Evolutionary conservation across 1,140 invertebrate genomes (phyloP).

Genomic region (Melitaea cinxia): DNA sequence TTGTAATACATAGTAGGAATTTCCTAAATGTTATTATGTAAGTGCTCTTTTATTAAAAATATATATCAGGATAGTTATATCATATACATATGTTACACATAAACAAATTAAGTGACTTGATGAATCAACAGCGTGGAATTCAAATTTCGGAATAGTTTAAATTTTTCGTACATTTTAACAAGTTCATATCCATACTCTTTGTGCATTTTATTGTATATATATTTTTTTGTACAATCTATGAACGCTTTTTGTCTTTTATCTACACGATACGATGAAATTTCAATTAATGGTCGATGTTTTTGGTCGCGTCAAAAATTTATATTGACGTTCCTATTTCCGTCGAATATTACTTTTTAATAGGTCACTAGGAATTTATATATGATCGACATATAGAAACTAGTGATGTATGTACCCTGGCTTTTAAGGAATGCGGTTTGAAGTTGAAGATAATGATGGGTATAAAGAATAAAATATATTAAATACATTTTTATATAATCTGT

Average conservation of each 20-base stretch:
- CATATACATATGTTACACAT: background rate
- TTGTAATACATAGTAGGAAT: no score
- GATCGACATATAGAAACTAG: no score
- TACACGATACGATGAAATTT: background rate
- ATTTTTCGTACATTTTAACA: slow-evolving; percentile 1
- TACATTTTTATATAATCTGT: no score
- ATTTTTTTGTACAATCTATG: slow-evolving; percentile 2
- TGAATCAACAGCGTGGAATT: background rate
- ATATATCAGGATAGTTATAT: slow-evolving; percentile 7
- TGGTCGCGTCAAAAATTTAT: background rate
- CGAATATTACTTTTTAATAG: background rate
- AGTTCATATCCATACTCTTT: background rate
- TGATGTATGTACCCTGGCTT: no score
- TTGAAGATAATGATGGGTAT: no score
- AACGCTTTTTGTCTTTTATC: background rate
- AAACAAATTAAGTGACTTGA: slow-evolving; percentile 1
- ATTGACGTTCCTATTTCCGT: background rate
- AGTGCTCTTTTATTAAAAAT: no score
- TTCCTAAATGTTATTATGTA: no score
- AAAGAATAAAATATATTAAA: no score
- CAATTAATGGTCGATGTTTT: background rate
- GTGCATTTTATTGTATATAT: background rate
- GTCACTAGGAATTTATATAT: no score
- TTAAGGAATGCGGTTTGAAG: no score
- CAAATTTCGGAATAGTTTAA: background rate